Evolutionary conservation across 2,113 vertebrate genomes (phyloP).

Genomic region (Anhinga anhinga): DNA sequence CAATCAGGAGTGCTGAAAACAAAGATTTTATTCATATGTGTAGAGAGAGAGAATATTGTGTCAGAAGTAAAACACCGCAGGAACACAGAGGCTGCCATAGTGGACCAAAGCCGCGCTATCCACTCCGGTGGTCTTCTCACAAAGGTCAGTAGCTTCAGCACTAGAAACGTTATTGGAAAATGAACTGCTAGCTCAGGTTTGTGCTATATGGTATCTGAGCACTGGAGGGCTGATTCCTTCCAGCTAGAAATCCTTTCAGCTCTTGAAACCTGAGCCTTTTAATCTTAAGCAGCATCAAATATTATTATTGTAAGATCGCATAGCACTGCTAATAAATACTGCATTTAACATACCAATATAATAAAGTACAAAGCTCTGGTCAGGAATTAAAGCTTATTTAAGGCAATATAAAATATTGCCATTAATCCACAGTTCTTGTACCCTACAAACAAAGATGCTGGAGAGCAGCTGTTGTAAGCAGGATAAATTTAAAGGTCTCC

Average conservation of each 20-base stretch:
- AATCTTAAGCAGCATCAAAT: neutral
- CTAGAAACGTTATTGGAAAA: neutral
- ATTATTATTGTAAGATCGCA: neutral
- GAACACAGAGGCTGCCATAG: neutral
- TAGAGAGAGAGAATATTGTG: neutral
- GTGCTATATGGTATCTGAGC: neutral
- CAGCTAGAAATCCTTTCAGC: neutral
- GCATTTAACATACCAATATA: neutral
- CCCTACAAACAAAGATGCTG: neutral
- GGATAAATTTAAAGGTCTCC: neutral
- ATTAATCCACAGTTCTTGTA: neutral
- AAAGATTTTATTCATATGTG: neutral
- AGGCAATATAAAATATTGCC: neutral
- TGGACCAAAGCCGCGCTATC: fast-evolving
- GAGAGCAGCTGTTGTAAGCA: neutral
- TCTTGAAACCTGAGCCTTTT: neutral
- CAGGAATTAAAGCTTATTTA: neutral
- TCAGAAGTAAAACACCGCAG: neutral
- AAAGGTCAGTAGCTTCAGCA: neutral
- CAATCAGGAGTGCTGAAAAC: neutral
- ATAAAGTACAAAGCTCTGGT: neutral
- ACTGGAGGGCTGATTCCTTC: neutral
- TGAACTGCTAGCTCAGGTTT: neutral
- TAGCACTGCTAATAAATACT: neutral
- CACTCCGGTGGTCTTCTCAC: neutral